Evolutionary conservation across 1,140 invertebrate genomes (phyloP), one percentile per base, ranked within the genome.

Genomic region (Neodiprion lecontei): DNA sequence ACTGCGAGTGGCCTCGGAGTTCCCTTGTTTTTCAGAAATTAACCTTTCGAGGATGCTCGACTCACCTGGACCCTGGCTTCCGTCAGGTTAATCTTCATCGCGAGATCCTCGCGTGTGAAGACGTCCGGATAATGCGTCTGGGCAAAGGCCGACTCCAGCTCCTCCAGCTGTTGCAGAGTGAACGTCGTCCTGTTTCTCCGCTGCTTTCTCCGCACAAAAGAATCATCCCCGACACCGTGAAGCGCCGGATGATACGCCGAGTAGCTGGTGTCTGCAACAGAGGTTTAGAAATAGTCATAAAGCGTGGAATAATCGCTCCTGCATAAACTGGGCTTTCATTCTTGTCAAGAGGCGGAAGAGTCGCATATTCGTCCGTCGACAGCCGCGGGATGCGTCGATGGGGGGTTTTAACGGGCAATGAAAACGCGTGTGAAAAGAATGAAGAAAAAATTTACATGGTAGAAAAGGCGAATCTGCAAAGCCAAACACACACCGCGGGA

Each of bases 41-140:
- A 17, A 72, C 48, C 21, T 75, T 23, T 12, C 47, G 5, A 1
- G 28, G 28, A 40, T 40, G 28, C 28, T 40, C 28, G 68, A 85
- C 90, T 89, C 88, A 98, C 97, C 94, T 99, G 98, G 61, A 99
- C 97, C 88, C 98, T 91, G 5, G 97, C 97, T 89, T 99, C 98
- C 0, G 98, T 99, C 74, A 99, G 91, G 88, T 98, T 98, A 83
- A 99, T 99, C 90, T 98, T 97, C 93, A 98, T 97, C n/a, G 98
- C 97, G 69, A 99, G 90, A 89, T 99, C 97, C 89, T 99, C 97
- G 80, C 98, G 90, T 1, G 96, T 99, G 89, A 99, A 99, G 71
- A 99, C 97, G 88, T 99, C 98, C 9, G 98, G 98, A 86, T 99
- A 99, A 88, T 99, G 98, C 28, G 98, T 99, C 87, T 98, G 96